Base-by-base conservation (phyloP, 2,888 invertebrate species). In the Hedychridium roseum region DNA sequence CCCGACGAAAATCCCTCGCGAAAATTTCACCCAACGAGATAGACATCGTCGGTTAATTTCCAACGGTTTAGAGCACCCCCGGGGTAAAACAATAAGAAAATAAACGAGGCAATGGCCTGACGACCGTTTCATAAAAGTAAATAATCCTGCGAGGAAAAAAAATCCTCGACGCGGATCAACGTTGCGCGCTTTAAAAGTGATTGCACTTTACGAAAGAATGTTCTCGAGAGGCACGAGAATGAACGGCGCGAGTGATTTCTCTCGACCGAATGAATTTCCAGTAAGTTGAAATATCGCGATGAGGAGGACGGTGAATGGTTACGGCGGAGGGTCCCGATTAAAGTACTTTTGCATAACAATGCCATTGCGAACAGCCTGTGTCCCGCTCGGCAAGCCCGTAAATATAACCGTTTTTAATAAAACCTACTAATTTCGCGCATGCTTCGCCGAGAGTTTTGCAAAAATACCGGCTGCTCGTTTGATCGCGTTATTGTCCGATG, bases 311-410 rank as follows among this genome's bases (percentile, higher is more conserved):
- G 43, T 34, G 28, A 7, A 31, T 17, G 32, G 28, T 27, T 20
- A 17, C 21, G 44, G 36, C n/a, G 14, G 4, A 28, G 39, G 38
- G 41, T 58, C 50, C 70, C 62, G 66, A 69, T 69, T 69, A 67
- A 63, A 64, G 50, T 54, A 43, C n/a, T 69, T 69, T 70, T 63
- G 54, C 70, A 64, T 68, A 62, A 64, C 61, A 66, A 60, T 63
- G 58, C 52, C 50, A 60, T 68, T 56, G 55, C 43, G 40, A 35
- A 37, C 43, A 59, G 45, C 47, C 45, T 42, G 23, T 16, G 39
- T 18, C 16, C 34, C 27, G 27, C 15, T n/a, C 11, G 17, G 36
- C 11, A 34, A 15, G 27, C 3, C 26, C 57, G 47, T 63, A 63
- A 63, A 59, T 59, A 62, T 37, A 34, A 32, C 31, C 40, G 43